A percentile compares a stretch with the other conserved stretches of the same genome.
Evolutionary conservation across 2,797 vertebrate species (phyloP).

Genomic region (Gallinago solitaria): DNA sequence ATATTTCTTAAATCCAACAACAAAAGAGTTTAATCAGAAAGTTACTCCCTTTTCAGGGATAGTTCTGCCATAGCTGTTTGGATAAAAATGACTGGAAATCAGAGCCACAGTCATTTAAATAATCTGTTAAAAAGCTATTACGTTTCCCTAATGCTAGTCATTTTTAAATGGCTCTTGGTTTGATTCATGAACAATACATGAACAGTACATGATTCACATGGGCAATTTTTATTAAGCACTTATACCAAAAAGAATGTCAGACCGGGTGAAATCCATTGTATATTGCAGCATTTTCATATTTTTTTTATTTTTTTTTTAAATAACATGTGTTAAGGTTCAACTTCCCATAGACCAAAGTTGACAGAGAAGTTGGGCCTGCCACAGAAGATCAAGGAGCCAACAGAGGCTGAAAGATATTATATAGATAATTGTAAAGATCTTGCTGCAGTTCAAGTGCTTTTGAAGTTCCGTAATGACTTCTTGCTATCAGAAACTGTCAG

Average conservation of each 20-base stretch:
- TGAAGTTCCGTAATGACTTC: conserved; percentile 53
- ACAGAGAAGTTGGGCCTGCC: conserved; percentile 11
- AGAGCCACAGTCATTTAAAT: conserved; percentile 64
- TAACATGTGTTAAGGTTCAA: background rate
- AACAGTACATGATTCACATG: conserved; percentile 51
- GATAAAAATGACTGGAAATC: conserved; percentile 54
- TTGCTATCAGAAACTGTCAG: conserved; percentile 40
- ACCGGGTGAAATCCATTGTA: conserved; percentile 15
- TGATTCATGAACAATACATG: conserved; percentile 66
- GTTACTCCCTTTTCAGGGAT: conserved; percentile 46
- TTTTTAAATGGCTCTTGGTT: conserved; percentile 52
- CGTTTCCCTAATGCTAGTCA: conserved; percentile 46
- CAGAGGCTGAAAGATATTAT: conserved; percentile 25
- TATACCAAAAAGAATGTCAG: conserved; percentile 36
- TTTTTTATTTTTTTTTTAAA: background rate
- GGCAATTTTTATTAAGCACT: conserved; percentile 64
- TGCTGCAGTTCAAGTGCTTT: conserved; percentile 32
- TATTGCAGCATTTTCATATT: conserved; percentile 34
- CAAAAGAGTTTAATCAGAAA: conserved; percentile 58
- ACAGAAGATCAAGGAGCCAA: conserved; percentile 38
- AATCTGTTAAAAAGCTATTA: conserved; percentile 69
- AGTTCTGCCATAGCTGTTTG: conserved; percentile 47
- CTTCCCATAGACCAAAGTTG: conserved; percentile 20
- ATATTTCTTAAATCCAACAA: conserved; percentile 63
- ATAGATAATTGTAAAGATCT: conserved; percentile 49